These are phyloP conservation scores for Pachymerium ferrugineum DNA, from an alignment of 2,888 invertebrate species.

Conservation along the genomic window DNA sequence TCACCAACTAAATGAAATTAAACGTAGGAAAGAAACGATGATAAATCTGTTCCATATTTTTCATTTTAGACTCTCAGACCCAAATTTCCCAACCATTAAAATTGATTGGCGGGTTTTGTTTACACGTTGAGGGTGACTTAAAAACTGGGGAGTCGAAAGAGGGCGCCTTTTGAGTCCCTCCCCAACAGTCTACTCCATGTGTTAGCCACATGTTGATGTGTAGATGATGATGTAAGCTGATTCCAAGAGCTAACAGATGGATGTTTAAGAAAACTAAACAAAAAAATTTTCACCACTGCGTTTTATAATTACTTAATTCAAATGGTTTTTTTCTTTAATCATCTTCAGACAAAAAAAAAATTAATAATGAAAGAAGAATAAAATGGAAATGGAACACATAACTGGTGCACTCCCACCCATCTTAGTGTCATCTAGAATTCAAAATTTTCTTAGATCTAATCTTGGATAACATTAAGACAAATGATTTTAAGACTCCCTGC, in stretches of 20 bases:
- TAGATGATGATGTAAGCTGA: constrained; percentile 11
- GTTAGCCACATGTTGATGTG: constrained; percentile 25
- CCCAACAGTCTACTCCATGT: background rate
- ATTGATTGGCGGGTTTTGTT: background rate
- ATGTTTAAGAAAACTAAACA: background rate
- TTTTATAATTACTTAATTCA: no score
- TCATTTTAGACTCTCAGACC: background rate
- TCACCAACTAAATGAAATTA: no score
- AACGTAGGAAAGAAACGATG: no score
- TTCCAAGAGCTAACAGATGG: constrained; percentile 19
- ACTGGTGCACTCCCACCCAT: background rate
- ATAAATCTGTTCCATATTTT: no score
- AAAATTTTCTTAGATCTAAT: background rate
- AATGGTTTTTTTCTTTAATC: no score
- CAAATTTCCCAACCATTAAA: background rate
- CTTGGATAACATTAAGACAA: background rate
- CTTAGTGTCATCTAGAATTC: background rate
- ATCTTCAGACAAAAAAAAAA: no score
- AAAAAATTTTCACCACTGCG: no score
- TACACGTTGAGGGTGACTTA: background rate
- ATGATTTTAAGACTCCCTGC: constrained; percentile 13
- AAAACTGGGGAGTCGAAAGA: background rate
- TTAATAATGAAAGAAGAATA: background rate
- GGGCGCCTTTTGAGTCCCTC: background rate
- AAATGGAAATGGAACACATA: background rate